A percentile compares a stretch with the other conserved stretches of the same genome.
These are phyloP conservation scores for Cremastinae sp. DNA, from an alignment of 2,888 invertebrate species.

Conservation along the genomic window DNA sequence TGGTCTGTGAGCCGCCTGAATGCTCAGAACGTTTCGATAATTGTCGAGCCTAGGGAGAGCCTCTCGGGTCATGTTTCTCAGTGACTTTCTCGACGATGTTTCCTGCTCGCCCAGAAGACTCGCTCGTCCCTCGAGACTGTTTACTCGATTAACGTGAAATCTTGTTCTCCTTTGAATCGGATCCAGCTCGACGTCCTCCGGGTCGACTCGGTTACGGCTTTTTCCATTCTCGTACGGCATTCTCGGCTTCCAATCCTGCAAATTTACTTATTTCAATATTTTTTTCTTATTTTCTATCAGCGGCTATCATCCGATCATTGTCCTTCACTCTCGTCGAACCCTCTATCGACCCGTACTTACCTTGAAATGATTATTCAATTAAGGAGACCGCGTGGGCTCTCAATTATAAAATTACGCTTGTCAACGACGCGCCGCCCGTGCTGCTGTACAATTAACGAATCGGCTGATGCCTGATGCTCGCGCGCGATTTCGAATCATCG, in stretches of 20 bases:
- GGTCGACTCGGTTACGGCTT: constrained; percentile 65
- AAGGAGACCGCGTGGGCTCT: constrained; percentile 68
- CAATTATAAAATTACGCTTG: constrained; percentile 76
- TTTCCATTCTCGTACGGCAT: constrained; percentile 76
- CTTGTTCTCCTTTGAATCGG: constrained; percentile 81
- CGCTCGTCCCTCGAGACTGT: constrained; percentile 80
- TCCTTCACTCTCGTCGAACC: constrained; percentile 35
- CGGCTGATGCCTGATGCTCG: background rate
- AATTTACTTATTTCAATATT: background rate
- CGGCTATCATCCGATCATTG: background rate
- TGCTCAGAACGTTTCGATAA: constrained; percentile 93
- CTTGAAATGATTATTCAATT: constrained; percentile 73
- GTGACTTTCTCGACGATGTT: constrained; percentile 70
- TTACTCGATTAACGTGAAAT: constrained; percentile 84
- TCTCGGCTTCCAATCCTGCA: constrained; percentile 7
- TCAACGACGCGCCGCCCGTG: constrained; percentile 47
- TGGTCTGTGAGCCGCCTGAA: constrained; percentile 92
- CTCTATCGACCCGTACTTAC: constrained; percentile 59
- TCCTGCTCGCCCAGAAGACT: constrained; percentile 78
- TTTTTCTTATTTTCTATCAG: background rate
- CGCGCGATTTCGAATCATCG: constrained; percentile 20
- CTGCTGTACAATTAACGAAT: constrained; percentile 57
- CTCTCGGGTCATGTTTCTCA: constrained; percentile 88
- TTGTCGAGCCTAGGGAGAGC: constrained; percentile 93
- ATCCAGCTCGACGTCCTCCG: constrained; percentile 77